Base-by-base conservation (phyloP, 2,888 invertebrate genomes). In the Notodromas monacha region DNA sequence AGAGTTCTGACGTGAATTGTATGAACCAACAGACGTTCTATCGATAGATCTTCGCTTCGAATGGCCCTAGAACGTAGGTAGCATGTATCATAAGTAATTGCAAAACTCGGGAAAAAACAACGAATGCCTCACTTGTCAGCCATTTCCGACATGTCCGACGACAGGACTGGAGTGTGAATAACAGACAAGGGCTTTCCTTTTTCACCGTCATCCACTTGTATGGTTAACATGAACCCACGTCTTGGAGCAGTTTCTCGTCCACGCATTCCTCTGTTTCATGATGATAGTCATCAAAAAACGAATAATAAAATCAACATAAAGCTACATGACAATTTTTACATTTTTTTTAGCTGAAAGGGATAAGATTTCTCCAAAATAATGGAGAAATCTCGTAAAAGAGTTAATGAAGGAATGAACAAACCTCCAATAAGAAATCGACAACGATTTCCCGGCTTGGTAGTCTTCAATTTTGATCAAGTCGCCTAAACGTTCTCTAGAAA, bases 371-470 rank as follows among this genome's bases (percentile, higher is more conserved):
- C 55, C 35, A 29, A 45, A 41, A 35, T 30, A 34, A 15, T 30
- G 15, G 31, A 12, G 21, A 34, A 15, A 16, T 32, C 28, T 11
- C 13, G 29, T 31, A 31, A 30, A 15, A 15, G 26, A 16, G 31
- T 11, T 28, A 28, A 11, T 12, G n/a, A n/a, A n/a, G n/a, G n/a
- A n/a, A n/a, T n/a, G n/a, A n/a, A n/a, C n/a, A n/a, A n/a, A n/a
- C 67, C 76, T 68, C 86, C 86, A 89, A 53, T 89, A 89, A 0
- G 81, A 79, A n/a, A 89, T 64, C 8, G 73, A 67, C 12, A 89
- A 56, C 45, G 70, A 68, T 40, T 68, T 69, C 12, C 86, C 86
- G 1, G 77, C 70, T 15, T 65, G 58, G 46, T 89, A 89, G 44
- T 77, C 73, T 43, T 84, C 84, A 3, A 79, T 72, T 41, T 68